Evolutionary conservation across 2,888 invertebrate species (phyloP), one percentile per base, ranked within the genome.

Genomic region (Anarsia innoxiella): DNA sequence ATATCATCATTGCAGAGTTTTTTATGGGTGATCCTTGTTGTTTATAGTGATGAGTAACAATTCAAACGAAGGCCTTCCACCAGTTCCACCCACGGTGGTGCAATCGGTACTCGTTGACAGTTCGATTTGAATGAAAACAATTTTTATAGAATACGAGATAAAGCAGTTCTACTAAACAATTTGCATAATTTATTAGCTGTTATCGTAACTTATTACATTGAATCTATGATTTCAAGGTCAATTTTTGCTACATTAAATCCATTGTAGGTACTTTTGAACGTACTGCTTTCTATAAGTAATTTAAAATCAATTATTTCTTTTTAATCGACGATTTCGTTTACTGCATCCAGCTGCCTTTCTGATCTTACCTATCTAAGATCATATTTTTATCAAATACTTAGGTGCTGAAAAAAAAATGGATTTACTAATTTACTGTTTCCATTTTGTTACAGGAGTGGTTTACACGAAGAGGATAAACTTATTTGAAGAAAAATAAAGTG

Each of bases 11-110:
- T 57, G 58, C 62, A 58, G 59, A 49, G 57, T 53, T 60, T 61
- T 67, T 72, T 72, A 72, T 69, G 69, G 70, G 67, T 53, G 58
- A 61, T 69, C 67, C 65, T 66, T 65, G 70, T 69, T 62, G 64
- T 72, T 76, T 74, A 71, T 70, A 69, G 64, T 70, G 57, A 63
- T 74, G 77, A 78, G 65, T 74, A 75, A 78, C 67, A 64, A 54
- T 65, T 64, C 71, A 69, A 68, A 71, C 66, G 61, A 59, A 61
- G 58, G 56, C 56, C 58, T 40, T n/a, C n/a, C n/a, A n/a, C n/a
- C n/a, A n/a, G n/a, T n/a, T n/a, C 66, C 56, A 47, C 78, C 80
- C 74, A 80, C 80, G 62, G 65, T 46, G 60, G 56, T 59, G 71
- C 65, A 72, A 66, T 70, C 66, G 61, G 59, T 51, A 63, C 57